Base-by-base conservation (phyloP, 2,113 vertebrate species). In the Syngnathoides biaculeatus region DNA sequence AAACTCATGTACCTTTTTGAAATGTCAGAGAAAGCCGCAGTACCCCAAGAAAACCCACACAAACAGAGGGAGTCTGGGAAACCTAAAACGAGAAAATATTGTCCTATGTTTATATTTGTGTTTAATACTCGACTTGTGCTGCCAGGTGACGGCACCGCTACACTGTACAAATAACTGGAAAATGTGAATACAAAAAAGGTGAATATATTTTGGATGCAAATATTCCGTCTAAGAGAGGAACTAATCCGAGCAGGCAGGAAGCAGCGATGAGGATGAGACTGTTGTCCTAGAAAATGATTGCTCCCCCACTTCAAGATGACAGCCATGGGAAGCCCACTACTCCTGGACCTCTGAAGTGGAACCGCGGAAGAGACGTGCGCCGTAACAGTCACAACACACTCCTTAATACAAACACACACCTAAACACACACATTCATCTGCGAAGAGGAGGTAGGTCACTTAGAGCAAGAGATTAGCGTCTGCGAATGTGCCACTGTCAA, bases 251-350 rank as follows among this genome's bases (percentile, higher is more conserved):
- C 75, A 72, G 81, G 84, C 84, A 74, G 79, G 81, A 76, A 81
- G 81, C 80, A 83, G 77, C 80, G 82, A 88, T 79, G 80, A 85
- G 86, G 85, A 85, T 64, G 76, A 86, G 79, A 84, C 84, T 77
- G 86, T 86, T 88, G 85, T 88, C 85, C 89, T 78, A 83, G 71
- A 83, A 90, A 89, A 88, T 80, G 84, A 88, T 86, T 83, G 85
- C 84, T 88, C 87, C 80, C 65, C 65, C 82, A 88, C 84, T 86
- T 86, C 84, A 86, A 91, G 85, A 87, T 90, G 90, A 91, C 90
- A 91, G 86, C 87, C 88, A 81, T 92, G 87, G 91, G 89, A 83
- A 83, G 84, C 86, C 88, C 84, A 88, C 86, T 78, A 58, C 80
- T 83, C 82, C 82, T 71, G 78, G 88, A 84, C 88, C 86, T 86